phyloP scores from a whole-genome alignment of 2,888 invertebrate genomes.

The Nephrocerus scutellatus region DNA sequence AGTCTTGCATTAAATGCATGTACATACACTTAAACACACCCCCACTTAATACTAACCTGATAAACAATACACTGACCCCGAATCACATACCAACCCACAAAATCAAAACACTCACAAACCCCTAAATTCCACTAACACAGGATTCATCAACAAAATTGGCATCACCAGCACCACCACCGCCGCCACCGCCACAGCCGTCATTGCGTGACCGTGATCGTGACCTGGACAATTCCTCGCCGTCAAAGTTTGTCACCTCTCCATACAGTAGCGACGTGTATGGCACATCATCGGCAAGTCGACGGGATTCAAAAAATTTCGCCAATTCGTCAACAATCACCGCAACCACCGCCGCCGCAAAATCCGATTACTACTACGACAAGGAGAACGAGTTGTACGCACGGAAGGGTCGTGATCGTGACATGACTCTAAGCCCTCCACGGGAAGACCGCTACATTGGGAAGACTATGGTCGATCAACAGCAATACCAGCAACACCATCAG shows the following conservation, averaged over 20 bases:
- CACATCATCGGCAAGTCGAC: constrained; percentile 35
- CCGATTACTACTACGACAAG: constrained; percentile 47
- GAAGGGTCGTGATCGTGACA: constrained; percentile 34
- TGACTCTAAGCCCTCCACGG: constrained; percentile 40
- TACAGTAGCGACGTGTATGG: constrained; percentile 40
- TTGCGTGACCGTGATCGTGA: constrained; percentile 27
- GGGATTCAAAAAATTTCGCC: constrained; percentile 37
- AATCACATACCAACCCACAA: constrained; percentile 15
- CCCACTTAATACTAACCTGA: constrained; percentile 16
- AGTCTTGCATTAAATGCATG: background rate
- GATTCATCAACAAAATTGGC: constrained; percentile 22
- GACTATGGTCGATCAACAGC: constrained; percentile 20
- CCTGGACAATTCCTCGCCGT: constrained; percentile 32
- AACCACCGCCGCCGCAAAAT: constrained; percentile 27
- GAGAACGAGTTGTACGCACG: constrained; percentile 43
- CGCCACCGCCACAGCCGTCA: constrained; percentile 31
- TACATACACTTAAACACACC: constrained; percentile 20
- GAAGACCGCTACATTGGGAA: constrained; percentile 37
- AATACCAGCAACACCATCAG: constrained; percentile 21
- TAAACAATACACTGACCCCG: constrained; percentile 26
- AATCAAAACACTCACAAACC: constrained; percentile 20
- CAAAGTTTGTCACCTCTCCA: constrained; percentile 40
- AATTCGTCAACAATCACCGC: constrained; percentile 24
- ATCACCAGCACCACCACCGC: constrained; percentile 29
- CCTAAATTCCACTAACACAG: constrained; percentile 21